These are phyloP conservation scores for Todiramphus saurophagus DNA, from an alignment of 2,113 vertebrate genomes.

Conservation along the genomic window DNA sequence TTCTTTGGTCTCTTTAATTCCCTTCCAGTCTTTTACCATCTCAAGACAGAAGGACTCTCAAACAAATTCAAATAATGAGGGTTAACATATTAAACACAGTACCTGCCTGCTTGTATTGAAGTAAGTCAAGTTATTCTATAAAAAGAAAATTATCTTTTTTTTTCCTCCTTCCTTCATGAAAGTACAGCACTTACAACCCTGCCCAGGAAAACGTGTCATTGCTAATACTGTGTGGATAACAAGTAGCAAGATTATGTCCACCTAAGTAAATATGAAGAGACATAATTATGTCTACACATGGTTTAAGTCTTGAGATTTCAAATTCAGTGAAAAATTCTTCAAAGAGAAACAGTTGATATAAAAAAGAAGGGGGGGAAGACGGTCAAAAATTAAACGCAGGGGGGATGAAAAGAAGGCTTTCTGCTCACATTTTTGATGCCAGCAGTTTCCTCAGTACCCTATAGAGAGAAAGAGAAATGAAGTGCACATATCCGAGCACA, in stretches of 20 bases:
- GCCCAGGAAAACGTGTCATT: background rate
- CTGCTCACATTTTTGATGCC: background rate
- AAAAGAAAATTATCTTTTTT: background rate
- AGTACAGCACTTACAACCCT: background rate
- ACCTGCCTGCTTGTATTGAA: background rate
- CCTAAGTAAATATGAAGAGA: background rate
- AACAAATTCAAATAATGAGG: background rate
- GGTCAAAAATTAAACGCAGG: background rate
- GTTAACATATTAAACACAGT: background rate
- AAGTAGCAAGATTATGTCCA: background rate
- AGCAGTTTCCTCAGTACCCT: background rate
- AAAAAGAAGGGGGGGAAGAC: background rate
- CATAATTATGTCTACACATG: background rate
- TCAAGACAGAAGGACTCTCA: background rate
- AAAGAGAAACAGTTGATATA: background rate
- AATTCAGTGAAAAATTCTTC: background rate
- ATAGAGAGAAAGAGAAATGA: accelerated
- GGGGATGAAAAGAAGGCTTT: background rate
- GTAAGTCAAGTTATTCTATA: background rate
- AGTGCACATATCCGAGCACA: background rate
- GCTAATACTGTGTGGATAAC: background rate
- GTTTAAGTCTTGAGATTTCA: background rate
- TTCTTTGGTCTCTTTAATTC: slow-evolving; percentile 18
- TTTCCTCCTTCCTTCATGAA: background rate
- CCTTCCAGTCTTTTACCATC: background rate